These are phyloP conservation scores for Ictidomys tridecemlineatus DNA, from an alignment of 2,113 vertebrate species.

Conservation along the genomic window DNA sequence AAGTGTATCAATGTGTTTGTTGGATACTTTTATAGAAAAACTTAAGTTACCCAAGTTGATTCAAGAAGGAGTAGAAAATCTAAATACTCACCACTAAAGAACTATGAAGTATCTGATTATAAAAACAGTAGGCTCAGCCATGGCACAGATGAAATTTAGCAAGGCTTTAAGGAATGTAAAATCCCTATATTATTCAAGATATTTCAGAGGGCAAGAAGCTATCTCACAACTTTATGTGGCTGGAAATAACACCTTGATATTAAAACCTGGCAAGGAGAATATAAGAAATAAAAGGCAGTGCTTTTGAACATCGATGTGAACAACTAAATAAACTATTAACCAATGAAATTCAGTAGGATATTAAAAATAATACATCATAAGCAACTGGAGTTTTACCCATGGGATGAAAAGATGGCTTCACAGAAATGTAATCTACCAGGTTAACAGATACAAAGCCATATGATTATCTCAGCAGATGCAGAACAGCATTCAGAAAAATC, in stretches of 20 bases:
- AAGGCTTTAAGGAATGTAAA: slow-evolving; percentile 32
- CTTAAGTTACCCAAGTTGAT: not conserved
- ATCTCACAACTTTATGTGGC: not conserved
- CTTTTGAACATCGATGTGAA: slow-evolving; percentile 25
- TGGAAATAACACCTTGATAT: slow-evolving; percentile 2
- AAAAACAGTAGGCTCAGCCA: not conserved
- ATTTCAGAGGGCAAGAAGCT: slow-evolving; percentile 10
- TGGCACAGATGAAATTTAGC: not conserved
- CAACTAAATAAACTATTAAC: slow-evolving; percentile 52
- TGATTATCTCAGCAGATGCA: slow-evolving; percentile 68
- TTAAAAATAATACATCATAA: slow-evolving; percentile 47
- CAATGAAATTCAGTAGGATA: slow-evolving; percentile 38
- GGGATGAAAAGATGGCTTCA: slow-evolving; percentile 47
- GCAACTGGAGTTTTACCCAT: slow-evolving; percentile 15
- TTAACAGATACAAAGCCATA: slow-evolving; percentile 70
- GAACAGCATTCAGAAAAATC: slow-evolving; percentile 68
- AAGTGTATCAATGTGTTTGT: not conserved
- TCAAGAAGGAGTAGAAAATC: not conserved
- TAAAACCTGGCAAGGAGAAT: slow-evolving; percentile 34
- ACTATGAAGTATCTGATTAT: not conserved
- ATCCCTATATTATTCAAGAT: not conserved
- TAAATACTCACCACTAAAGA: not conserved
- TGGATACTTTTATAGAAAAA: slow-evolving; percentile 10
- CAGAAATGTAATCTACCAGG: slow-evolving; percentile 65
- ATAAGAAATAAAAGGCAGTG: not conserved